These are phyloP conservation scores for Holothuria leucospilota DNA, from an alignment of 53 echinoderm and acorn worm species.

Conservation along the genomic window DNA sequence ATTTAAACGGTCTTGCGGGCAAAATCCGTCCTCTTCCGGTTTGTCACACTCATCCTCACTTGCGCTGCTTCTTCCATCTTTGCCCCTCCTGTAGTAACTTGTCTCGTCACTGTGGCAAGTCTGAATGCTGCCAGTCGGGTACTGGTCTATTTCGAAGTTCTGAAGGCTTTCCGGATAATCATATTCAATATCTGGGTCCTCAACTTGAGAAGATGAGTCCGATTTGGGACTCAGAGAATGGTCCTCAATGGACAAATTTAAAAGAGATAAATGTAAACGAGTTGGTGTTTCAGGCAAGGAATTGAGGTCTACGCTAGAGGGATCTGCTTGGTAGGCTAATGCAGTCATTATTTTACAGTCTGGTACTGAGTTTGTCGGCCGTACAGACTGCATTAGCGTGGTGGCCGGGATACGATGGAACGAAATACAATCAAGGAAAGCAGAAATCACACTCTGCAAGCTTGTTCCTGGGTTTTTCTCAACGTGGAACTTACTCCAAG, in stretches of 20 bases:
- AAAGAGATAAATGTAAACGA: slow-evolving; percentile 74
- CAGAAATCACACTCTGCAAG: slow-evolving; percentile 77
- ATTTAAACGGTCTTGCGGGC: neutral
- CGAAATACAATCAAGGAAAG: slow-evolving; percentile 88
- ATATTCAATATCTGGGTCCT: neutral
- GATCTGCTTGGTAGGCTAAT: slow-evolving; percentile 95
- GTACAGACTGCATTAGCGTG: slow-evolving; percentile 87
- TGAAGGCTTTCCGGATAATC: slow-evolving; percentile 41
- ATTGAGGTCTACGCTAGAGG: slow-evolving; percentile 78
- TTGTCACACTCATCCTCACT: slow-evolving; percentile 23
- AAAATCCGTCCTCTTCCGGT: too few species aligned
- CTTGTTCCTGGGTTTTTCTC: slow-evolving; percentile 75
- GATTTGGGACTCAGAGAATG: slow-evolving; percentile 50
- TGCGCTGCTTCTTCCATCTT: slow-evolving; percentile 24
- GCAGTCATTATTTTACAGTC: slow-evolving; percentile 98
- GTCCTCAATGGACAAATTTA: slow-evolving; percentile 72
- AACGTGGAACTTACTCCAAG: slow-evolving; percentile 81
- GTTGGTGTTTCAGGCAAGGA: slow-evolving; percentile 76
- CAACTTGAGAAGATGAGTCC: slow-evolving; percentile 26
- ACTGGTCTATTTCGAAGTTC: slow-evolving; percentile 27
- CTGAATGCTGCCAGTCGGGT: neutral
- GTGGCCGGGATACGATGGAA: slow-evolving; percentile 93
- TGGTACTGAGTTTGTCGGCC: slow-evolving; percentile 74
- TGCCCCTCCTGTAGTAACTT: slow-evolving; percentile 19
- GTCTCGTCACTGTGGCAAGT: slow-evolving; percentile 46